Base-by-base conservation (phyloP, 2,113 vertebrate species). In the Myotis brandtii region DNA sequence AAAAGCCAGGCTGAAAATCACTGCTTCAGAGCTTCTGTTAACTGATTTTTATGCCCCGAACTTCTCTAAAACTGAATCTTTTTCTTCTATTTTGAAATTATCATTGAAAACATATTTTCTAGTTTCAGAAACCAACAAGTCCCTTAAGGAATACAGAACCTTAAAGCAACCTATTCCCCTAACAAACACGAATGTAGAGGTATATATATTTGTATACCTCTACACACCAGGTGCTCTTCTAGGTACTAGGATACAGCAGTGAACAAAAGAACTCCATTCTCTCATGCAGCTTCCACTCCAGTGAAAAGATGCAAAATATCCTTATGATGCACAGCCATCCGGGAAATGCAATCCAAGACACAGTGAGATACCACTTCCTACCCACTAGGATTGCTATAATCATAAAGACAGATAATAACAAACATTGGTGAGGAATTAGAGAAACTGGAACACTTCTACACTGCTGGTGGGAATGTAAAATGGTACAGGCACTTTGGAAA, bases 1-100 rank as follows among this genome's bases (percentile, higher is more conserved):
- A 97, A 96, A 94, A 95, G 73, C 40, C 12, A 88, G 76, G 70
- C 75, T 52, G 85, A 95, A 86, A 95, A 93, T 93, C 80, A 92
- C 62, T 91, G 37, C 52, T 86, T 92, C 66, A 14, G 64, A 80
- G 72, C 37, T 86, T 94, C 66, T 92, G 34, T 56, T 86, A 91
- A 93, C 86, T 96, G 86, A 56, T 89, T 93, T 86, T 86, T 40
- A 50, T 32, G 16, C 20, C 43, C 59, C 48, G 34, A 82, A 79
- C 67, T 93, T 92, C 54, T 94, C 52, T 40, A 84, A 97, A 89
- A 83, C 40, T 23, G 13, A 83, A 37, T n/a, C 70, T 82, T 80
- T 79, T 82, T 70, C 76, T 84, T 27, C 43, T 72, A 62, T 80
- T 92, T 91, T 86, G 43, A 83, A 95, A 76, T 85, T 73, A 83